Percentiles rank a stretch among this genome's conserved stretches.
Evolutionary conservation across 2,888 invertebrate species (phyloP).

Genomic region (Leptinotarsa rubiginosa): DNA sequence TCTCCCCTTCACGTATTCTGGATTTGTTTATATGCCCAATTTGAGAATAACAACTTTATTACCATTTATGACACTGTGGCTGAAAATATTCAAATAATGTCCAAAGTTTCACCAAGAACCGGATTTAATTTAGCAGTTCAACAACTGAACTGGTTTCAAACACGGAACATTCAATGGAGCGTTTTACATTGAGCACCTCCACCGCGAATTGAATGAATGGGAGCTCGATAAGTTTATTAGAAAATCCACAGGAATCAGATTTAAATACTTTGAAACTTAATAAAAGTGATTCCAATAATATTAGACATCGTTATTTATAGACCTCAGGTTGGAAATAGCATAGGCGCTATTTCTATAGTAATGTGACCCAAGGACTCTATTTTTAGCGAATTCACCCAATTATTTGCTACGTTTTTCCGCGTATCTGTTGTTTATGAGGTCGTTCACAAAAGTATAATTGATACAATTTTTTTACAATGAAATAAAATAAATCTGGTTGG

Average conservation of each 20-base stretch:
- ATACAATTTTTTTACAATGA: background rate
- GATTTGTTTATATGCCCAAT: too few relatives aligned
- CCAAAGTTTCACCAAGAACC: background rate
- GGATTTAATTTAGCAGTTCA: background rate
- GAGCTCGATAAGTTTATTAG: slow-evolving; percentile 12
- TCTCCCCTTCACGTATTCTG: too few relatives aligned
- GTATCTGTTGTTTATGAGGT: background rate
- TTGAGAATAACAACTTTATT: background rate
- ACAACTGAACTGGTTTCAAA: background rate
- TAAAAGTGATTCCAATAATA: slow-evolving; percentile 46
- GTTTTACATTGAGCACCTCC: background rate
- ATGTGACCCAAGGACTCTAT: slow-evolving; percentile 55
- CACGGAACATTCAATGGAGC: background rate
- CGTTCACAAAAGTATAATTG: background rate
- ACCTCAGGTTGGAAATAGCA: slow-evolving; percentile 47
- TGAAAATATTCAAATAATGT: too few relatives aligned
- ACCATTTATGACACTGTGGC: background rate
- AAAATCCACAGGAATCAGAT: slow-evolving; percentile 10
- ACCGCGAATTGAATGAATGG: background rate
- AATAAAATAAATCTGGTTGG: too few relatives aligned
- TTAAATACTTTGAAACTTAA: slow-evolving; percentile 15
- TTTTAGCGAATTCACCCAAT: slow-evolving; percentile 55
- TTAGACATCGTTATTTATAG: slow-evolving; percentile 51
- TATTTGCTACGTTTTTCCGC: slow-evolving; percentile 39
- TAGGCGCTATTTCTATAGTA: slow-evolving; percentile 50